phyloP scores from a whole-genome alignment of 2,113 vertebrate genomes.

The Indri indri region DNA sequence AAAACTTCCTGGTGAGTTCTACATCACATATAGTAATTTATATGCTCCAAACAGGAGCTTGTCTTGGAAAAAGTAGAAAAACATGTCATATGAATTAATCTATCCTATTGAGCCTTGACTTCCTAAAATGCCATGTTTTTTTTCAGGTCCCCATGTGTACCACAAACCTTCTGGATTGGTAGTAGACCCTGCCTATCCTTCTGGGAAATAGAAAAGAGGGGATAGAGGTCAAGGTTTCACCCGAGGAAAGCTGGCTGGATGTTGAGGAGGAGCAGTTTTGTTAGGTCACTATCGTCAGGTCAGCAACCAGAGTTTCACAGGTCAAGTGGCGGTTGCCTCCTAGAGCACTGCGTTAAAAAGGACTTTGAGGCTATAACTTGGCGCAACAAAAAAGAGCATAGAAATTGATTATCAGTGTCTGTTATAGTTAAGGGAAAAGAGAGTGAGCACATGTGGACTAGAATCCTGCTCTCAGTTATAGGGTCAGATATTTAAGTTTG shows the following conservation, averaged over 20 bases:
- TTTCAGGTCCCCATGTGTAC: background rate
- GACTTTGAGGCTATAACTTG: background rate
- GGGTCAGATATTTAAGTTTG: background rate
- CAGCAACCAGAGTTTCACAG: background rate
- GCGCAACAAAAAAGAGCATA: background rate
- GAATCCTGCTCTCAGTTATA: background rate
- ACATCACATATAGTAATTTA: background rate
- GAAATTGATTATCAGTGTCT: background rate
- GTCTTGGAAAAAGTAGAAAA: background rate
- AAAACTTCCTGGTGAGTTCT: background rate
- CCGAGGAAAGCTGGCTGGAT: background rate
- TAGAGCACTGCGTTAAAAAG: background rate
- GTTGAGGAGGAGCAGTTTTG: background rate
- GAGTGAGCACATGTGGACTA: background rate
- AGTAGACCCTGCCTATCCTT: background rate
- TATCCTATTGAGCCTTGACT: background rate
- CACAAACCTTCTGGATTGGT: background rate
- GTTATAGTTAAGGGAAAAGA: background rate
- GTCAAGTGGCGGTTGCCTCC: background rate
- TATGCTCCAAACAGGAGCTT: background rate
- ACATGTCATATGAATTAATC: background rate
- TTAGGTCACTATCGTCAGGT: background rate
- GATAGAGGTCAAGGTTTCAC: background rate
- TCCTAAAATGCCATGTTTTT: background rate
- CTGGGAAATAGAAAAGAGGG: background rate